Percentiles rank a stretch among this genome's conserved stretches.
Evolutionary conservation across 2,888 invertebrate species (phyloP).

Genomic region (Electrophaes corylata): DNA sequence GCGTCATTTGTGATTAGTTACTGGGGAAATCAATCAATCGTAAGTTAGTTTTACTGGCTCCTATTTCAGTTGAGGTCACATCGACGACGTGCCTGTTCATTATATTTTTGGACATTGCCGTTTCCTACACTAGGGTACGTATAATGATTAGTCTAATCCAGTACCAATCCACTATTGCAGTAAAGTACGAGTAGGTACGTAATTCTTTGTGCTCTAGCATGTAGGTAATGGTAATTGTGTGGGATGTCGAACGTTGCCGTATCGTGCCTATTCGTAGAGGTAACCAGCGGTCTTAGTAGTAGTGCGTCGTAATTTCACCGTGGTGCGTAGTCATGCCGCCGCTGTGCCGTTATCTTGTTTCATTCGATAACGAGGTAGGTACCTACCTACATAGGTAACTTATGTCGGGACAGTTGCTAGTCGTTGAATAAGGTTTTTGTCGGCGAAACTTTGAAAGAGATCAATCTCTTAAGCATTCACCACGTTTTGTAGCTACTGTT

Average conservation of each 20-base stretch:
- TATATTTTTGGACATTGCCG: constrained; percentile 58
- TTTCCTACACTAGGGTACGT: constrained; percentile 24
- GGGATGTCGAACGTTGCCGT: constrained; percentile 41
- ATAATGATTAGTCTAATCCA: not conserved
- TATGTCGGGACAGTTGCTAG: constrained; percentile 40
- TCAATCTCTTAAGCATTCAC: not conserved
- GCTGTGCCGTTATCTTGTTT: constrained; percentile 74
- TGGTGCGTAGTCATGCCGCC: constrained; percentile 62
- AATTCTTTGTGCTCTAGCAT: constrained; percentile 19
- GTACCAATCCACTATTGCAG: constrained; percentile 4
- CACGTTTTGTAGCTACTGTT: constrained; percentile 25
- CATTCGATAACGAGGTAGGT: constrained; percentile 65
- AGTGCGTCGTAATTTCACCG: constrained; percentile 79
- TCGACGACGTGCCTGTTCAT: constrained; percentile 54
- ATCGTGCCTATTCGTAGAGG: constrained; percentile 49
- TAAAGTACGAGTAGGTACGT: not conserved
- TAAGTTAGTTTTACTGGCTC: constrained; percentile 64
- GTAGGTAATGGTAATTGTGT: constrained; percentile 45
- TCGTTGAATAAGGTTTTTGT: not conserved
- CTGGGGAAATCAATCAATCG: constrained; percentile 41
- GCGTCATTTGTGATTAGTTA: constrained; percentile 24
- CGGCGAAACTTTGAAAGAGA: not conserved
- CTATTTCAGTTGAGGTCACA: constrained; percentile 50
- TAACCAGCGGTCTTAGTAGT: constrained; percentile 57
- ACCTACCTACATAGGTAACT: constrained; percentile 15